phyloP scores from a whole-genome alignment of 2,888 invertebrate genomes.

The Flabesymbios commensalis region DNA sequence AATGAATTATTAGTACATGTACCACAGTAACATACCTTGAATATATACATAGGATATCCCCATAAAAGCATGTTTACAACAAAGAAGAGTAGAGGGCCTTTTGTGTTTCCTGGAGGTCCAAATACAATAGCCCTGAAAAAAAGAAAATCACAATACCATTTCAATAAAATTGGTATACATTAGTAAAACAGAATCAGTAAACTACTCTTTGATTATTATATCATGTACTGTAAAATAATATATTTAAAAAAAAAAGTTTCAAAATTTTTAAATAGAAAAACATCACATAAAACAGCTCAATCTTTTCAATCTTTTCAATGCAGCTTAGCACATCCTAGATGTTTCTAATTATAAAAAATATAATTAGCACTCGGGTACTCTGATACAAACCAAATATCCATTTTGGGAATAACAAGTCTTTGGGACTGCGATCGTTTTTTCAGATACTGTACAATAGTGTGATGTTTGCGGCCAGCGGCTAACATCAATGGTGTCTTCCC shows the following conservation, averaged over 20 bases:
- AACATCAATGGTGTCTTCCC: slow-evolving; percentile 89
- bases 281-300: neutral
- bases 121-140: slow-evolving; percentile 76
- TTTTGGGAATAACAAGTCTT: slow-evolving; percentile 62
- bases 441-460: slow-evolving; percentile 79
- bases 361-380: neutral
- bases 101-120: slow-evolving; percentile 88
- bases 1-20: too few relatives aligned
- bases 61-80: slow-evolving; percentile 82
- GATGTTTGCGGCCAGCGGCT: slow-evolving; percentile 85
- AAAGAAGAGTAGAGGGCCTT: slow-evolving; percentile 83
- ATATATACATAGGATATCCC: slow-evolving; percentile 93
- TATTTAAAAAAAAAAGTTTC: neutral
- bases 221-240: too few relatives aligned
- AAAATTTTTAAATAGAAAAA: neutral
- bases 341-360: too few relatives aligned
- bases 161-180: neutral
- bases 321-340: too few relatives aligned
- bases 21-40: slow-evolving; percentile 75
- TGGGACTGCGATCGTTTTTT: slow-evolving; percentile 79
- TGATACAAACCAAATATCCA: slow-evolving; percentile 17
- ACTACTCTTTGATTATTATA: neutral
- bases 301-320: neutral
- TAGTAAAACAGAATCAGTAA: neutral
- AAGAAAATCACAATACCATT: neutral